phyloP scores from a whole-genome alignment of 2,113 vertebrate species.

The Corvus cornix region DNA sequence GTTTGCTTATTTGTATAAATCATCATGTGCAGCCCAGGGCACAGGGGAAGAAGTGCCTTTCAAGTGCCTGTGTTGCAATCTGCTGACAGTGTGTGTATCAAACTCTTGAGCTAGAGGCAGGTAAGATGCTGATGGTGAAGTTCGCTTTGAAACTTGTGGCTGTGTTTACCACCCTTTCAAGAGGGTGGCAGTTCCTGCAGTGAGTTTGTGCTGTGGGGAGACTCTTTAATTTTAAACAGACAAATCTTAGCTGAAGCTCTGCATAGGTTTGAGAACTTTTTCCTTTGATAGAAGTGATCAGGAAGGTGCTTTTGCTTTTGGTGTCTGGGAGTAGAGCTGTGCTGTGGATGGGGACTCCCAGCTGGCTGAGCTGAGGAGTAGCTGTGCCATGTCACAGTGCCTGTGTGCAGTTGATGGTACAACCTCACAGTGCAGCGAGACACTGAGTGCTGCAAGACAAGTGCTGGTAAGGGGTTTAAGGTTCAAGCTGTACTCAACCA shows the following conservation, averaged over 20 bases:
- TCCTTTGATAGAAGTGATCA: background rate
- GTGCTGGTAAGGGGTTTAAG: background rate
- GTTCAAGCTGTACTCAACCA: background rate
- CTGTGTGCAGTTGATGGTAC: background rate
- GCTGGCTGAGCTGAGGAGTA: background rate
- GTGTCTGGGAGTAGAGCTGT: background rate
- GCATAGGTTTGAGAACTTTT: background rate
- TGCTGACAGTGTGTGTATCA: background rate
- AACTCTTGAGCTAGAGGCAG: background rate
- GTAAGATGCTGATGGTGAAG: background rate
- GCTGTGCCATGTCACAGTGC: background rate
- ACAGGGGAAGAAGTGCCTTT: background rate
- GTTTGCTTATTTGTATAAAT: background rate
- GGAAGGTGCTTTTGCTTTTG: background rate
- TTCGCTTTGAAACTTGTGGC: background rate
- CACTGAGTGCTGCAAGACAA: background rate
- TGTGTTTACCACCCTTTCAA: background rate
- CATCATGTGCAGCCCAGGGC: background rate
- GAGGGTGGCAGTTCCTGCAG: background rate
- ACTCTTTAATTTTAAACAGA: background rate
- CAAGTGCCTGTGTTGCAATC: background rate
- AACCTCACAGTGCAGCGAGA: background rate
- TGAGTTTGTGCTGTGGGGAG: background rate
- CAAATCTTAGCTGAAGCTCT: background rate
- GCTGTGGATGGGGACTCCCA: background rate